Conservation (phyloP, 2,113 vertebrate genomes). For the Clinocottus analis region DNA sequence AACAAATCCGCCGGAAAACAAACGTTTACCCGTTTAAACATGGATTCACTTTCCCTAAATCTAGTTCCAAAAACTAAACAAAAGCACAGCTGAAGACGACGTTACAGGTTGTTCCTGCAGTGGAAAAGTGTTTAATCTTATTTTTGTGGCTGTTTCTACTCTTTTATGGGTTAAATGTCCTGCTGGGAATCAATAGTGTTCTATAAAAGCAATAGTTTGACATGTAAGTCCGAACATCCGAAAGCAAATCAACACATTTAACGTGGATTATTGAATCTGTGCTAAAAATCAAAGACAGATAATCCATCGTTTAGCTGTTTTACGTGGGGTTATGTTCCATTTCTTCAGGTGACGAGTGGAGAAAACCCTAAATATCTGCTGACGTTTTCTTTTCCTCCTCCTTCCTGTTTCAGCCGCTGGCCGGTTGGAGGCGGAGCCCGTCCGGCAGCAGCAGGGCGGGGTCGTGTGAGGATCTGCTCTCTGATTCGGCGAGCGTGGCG, state of each 20-base stretch:
- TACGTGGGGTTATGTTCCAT: neutral
- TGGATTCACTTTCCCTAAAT: neutral
- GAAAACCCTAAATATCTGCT: neutral
- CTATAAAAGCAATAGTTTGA: neutral
- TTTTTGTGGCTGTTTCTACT: neutral
- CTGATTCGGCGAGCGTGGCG: slow-evolving; percentile 78
- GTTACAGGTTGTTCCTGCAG: no score
- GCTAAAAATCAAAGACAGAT: no score
- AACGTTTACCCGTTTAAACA: neutral
- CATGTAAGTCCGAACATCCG: neutral
- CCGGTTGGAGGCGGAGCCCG: slow-evolving; percentile 62
- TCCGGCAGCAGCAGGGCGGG: slow-evolving; percentile 63
- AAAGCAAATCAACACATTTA: no score
- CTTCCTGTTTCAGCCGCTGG: slow-evolving; percentile 18
- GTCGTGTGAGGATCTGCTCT: slow-evolving; percentile 78
- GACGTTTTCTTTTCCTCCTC: no score
- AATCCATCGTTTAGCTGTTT: neutral
- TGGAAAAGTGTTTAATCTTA: no score
- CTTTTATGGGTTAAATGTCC: no score
- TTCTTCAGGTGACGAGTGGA: neutral
- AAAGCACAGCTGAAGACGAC: neutral
- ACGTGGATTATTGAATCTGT: no score
- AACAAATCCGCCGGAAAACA: neutral
- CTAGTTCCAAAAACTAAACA: neutral
- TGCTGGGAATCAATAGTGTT: neutral